Percentiles rank a stretch among this genome's conserved stretches.
phyloP scores from a whole-genome alignment of 1,140 invertebrate species.

The Drosophila parvula region DNA sequence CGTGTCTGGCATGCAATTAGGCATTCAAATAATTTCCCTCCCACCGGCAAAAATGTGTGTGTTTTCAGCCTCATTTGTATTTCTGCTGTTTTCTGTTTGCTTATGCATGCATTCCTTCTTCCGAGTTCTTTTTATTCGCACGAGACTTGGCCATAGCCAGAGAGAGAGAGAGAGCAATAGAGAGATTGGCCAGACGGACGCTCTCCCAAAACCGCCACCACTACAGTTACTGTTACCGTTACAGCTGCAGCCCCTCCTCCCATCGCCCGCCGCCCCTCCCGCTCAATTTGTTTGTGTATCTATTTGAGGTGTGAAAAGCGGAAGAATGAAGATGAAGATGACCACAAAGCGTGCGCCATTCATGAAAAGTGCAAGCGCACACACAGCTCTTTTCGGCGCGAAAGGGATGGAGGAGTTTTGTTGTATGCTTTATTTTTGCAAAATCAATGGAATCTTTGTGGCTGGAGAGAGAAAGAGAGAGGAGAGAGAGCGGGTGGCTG shows the following conservation, averaged over 20 bases:
- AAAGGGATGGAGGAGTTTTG: constrained; percentile 4
- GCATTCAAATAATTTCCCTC: constrained; percentile 67
- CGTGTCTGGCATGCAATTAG: constrained; percentile 82
- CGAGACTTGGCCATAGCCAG: constrained; percentile 36
- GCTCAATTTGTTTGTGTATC: constrained; percentile 35
- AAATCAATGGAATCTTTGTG: constrained; percentile 32
- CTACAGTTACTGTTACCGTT: constrained; percentile 33
- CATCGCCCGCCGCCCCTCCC: not conserved
- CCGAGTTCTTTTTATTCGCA: constrained; percentile 34
- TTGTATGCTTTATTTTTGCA: constrained; percentile 8
- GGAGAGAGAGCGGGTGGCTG: not conserved
- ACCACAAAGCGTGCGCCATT: constrained; percentile 60
- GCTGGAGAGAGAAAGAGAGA: constrained; percentile 1
- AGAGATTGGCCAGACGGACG: constrained; percentile 49
- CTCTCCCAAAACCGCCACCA: constrained; percentile 39
- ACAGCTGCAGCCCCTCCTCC: constrained; percentile 25
- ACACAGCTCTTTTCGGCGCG: not conserved
- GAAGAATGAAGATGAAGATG: constrained; percentile 51
- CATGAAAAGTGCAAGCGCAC: constrained; percentile 65
- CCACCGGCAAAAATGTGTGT: constrained; percentile 24
- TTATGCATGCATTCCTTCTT: constrained; percentile 27
- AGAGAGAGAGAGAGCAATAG: constrained; percentile 11
- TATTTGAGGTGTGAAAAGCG: constrained; percentile 55
- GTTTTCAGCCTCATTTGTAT: constrained; percentile 26
- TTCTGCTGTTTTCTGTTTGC: constrained; percentile 31